These are phyloP conservation scores for Odocoileus virginianus DNA, from an alignment of 2,113 vertebrate species.

Conservation along the genomic window DNA sequence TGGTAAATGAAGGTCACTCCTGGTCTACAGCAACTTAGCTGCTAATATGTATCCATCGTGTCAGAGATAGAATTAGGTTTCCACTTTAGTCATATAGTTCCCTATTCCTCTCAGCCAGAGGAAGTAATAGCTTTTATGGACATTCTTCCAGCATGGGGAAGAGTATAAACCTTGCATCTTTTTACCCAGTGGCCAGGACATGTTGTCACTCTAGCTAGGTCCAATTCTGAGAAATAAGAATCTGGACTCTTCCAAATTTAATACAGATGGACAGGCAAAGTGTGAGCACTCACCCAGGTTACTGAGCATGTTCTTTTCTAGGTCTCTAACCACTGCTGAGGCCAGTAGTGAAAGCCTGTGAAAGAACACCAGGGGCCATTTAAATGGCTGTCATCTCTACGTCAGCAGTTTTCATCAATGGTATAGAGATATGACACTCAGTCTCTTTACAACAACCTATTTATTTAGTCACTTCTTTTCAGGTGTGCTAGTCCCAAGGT, in stretches of 20 bases:
- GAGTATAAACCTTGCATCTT: background rate
- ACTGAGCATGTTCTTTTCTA: background rate
- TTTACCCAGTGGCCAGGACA: background rate
- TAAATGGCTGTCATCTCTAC: background rate
- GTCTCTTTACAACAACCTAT: background rate
- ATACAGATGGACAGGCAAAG: background rate
- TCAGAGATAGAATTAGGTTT: background rate
- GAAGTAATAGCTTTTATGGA: background rate
- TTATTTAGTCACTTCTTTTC: background rate
- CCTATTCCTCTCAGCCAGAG: background rate
- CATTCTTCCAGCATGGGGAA: background rate
- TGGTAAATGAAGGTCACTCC: background rate
- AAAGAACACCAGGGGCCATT: background rate
- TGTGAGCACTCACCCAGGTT: background rate
- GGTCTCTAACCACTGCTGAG: background rate
- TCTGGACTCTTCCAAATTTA: background rate
- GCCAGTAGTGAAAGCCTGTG: background rate
- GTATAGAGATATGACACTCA: background rate
- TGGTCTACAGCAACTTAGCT: background rate
- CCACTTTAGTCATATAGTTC: background rate
- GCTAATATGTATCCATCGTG: background rate
- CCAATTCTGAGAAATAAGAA: slow-evolving; percentile 20
- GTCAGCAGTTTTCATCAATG: background rate
- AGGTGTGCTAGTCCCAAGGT: background rate
- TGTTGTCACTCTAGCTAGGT: background rate